Percentiles rank a stretch among this genome's conserved stretches.
Conservation (phyloP, 2,797 vertebrate species). For the Danio aesculapii region DNA sequence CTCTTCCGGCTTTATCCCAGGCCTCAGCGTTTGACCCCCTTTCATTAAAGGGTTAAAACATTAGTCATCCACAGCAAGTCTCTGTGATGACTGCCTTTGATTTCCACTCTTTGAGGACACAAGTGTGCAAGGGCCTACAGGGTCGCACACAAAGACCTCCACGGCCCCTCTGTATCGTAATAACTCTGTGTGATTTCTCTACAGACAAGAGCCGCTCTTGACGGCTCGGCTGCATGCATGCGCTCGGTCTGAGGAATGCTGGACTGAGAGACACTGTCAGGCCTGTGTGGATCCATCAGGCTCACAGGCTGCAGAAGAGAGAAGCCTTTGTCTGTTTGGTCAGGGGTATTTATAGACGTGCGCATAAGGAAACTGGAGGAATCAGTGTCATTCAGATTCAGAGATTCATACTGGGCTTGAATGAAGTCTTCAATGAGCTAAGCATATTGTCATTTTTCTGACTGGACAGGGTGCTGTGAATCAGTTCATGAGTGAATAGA, state of each 20-base stretch:
- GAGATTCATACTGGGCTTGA: background rate
- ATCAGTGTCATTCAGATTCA: conserved; percentile 52
- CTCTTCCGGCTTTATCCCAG: conserved; percentile 20
- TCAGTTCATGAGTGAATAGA: background rate
- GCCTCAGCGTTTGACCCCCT: conserved; percentile 40
- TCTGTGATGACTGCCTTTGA: conserved; percentile 52
- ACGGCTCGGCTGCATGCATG: conserved; percentile 21
- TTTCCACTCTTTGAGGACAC: conserved; percentile 65
- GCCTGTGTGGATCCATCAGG: conserved; percentile 60
- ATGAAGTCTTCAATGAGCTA: background rate
- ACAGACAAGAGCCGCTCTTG: conserved; percentile 59
- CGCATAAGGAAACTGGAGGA: conserved; percentile 37
- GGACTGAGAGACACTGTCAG: conserved; percentile 58
- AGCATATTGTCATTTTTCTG: conserved; percentile 3
- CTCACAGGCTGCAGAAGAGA: conserved; percentile 60
- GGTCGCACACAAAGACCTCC: conserved; percentile 74
- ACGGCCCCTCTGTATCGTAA: conserved; percentile 63
- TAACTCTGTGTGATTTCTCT: conserved; percentile 68
- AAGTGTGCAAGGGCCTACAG: conserved; percentile 65
- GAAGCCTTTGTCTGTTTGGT: conserved; percentile 61
- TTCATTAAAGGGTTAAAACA: conserved; percentile 47
- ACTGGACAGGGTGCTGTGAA: background rate
- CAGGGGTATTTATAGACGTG: conserved; percentile 64
- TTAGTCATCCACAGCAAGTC: conserved; percentile 37
- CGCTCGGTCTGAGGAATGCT: conserved; percentile 45